Percentiles rank a stretch among this genome's conserved stretches.
Evolutionary conservation across 2,797 vertebrate species (phyloP).

Genomic region (Poliocrania exsul): DNA sequence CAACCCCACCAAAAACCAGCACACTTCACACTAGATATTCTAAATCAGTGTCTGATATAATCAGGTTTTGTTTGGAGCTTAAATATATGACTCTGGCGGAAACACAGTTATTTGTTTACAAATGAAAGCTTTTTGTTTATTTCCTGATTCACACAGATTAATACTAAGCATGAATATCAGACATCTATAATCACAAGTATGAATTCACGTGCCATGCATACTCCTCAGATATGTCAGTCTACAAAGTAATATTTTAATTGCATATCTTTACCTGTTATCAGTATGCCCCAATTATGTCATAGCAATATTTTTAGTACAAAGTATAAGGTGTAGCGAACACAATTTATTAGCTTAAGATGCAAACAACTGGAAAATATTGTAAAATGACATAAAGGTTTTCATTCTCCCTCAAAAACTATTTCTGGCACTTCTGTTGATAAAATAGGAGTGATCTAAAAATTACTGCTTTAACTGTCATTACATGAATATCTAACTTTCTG

Average conservation of each 20-base stretch:
- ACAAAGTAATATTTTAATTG: conserved; percentile 64
- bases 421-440: conserved; percentile 49
- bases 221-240: conserved; percentile 66
- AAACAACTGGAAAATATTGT: conserved; percentile 49
- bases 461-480: conserved; percentile 10
- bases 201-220: conserved; percentile 46
- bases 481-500: conserved; percentile 12
- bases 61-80: background rate
- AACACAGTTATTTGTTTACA: conserved; percentile 49
- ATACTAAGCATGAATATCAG: conserved; percentile 46
- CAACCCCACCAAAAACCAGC: background rate
- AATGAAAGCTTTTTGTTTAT: conserved; percentile 49
- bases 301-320: conserved; percentile 59
- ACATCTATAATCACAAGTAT: conserved; percentile 45
- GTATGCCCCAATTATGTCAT: conserved; percentile 62
- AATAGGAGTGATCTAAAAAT: conserved; percentile 46
- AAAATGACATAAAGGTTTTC: conserved; percentile 56
- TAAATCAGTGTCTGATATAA: background rate
- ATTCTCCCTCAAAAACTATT: conserved; percentile 31
- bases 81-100: background rate
- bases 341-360: conserved; percentile 54
- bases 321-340: conserved; percentile 51
- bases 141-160: conserved; percentile 61
- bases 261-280: conserved; percentile 62
- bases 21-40: background rate